Base-by-base conservation (phyloP, 1,140 invertebrate species). In the Wiebesia pumilae region DNA sequence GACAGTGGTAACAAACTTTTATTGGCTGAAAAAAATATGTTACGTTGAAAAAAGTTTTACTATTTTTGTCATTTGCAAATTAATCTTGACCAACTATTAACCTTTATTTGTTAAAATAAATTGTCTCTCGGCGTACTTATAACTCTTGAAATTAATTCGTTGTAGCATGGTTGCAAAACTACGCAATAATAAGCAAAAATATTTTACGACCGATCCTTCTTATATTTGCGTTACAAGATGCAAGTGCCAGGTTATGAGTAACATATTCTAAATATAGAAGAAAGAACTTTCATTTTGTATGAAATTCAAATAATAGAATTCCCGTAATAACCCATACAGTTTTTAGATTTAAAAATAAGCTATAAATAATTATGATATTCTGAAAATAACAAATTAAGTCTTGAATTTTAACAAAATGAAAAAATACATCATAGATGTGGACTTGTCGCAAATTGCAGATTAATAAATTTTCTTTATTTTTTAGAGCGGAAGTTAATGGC, bases 401-500 rank as follows among this genome's bases (percentile, higher is more conserved):
- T 58, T 27, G 33, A 21, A 43, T 38, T n/a, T 75, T 7, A 21
- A 75, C 27, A 24, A 43, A 75, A 30, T 75, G 16, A n/a, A 47
- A 77, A 43, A 47, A n/a, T 7, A 27, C 27, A 40, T 47, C 1
- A 16, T 78, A 78, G 0, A 19, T 30, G 14, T 51, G 16, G 1
- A 3, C 40, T 77, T 77, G 6, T n/a, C n/a, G 1, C 9, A 79
- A 16, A 79, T 7, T 16, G 47, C 0, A 33, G 16, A 80, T 12
- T 81, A 78, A 67, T 81, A 81, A 80, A n/a, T 47, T 81, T 69
- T 51, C 27, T 89, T 90, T 89, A 78, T 35, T 58, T 92, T 91
- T 86, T 88, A 93, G 92, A 38, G 89, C 90, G 62, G 93, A 93
- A 35, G 92, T 92, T 88, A 93, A 94, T 89, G 92, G 91, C 21